These are phyloP conservation scores for Onychostoma macrolepis DNA, from an alignment of 2,113 vertebrate species.

Conservation along the genomic window DNA sequence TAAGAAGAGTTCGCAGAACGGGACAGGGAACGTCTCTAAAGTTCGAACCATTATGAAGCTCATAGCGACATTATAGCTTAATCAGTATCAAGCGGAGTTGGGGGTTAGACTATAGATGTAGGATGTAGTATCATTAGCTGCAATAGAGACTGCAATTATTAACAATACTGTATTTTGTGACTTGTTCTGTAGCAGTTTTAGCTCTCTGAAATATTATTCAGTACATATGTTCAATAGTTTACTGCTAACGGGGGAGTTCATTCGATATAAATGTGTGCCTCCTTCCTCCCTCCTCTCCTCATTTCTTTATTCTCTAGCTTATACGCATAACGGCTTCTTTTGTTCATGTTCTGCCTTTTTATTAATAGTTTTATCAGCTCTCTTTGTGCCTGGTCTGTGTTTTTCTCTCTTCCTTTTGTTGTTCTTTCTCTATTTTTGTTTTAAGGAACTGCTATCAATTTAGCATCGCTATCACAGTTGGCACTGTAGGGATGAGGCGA, in stretches of 20 bases:
- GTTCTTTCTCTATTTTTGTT: constrained; percentile 6
- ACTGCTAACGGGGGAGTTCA: constrained; percentile 70
- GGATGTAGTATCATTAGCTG: constrained; percentile 72
- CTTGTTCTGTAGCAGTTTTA: constrained; percentile 80
- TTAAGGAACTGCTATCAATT: constrained; percentile 6
- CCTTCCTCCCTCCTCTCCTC: constrained; percentile 44
- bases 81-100: constrained; percentile 42
- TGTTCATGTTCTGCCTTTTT: constrained; percentile 67
- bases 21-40: not conserved
- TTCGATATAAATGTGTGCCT: constrained; percentile 75
- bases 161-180: constrained; percentile 77
- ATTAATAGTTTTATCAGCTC: constrained; percentile 74
- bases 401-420: constrained; percentile 43
- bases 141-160: constrained; percentile 73
- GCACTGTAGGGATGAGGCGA: constrained; percentile 63
- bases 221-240: constrained; percentile 70
- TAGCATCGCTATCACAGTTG: constrained; percentile 49
- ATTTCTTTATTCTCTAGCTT: constrained; percentile 72
- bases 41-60: constrained; percentile 53
- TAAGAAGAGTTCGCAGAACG: constrained; percentile 63
- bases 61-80: constrained; percentile 64
- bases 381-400: constrained; percentile 65
- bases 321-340: constrained; percentile 71
- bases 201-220: constrained; percentile 65
- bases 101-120: constrained; percentile 58